Conservation (phyloP, 2,797 vertebrate species). For the Sciurus vulgaris region DNA sequence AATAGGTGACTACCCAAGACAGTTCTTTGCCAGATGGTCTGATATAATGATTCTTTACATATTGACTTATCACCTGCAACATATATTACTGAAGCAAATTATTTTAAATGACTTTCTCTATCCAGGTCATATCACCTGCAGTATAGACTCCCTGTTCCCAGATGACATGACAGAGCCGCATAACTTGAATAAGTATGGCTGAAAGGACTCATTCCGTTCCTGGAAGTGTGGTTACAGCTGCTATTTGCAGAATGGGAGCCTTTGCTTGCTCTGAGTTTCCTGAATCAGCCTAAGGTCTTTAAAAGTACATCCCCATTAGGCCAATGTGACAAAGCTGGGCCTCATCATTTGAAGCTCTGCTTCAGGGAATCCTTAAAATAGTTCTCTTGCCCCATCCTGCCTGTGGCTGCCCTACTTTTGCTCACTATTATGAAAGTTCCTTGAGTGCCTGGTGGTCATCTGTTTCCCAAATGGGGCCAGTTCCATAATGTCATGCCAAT, state of each 20-base stretch:
- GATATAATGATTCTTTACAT: neutral
- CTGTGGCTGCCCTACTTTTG: constrained; percentile 72
- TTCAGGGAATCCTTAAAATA: constrained; percentile 81
- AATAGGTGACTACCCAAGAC: neutral
- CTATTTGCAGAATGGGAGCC: constrained; percentile 41
- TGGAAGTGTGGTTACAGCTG: neutral
- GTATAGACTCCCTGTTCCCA: neutral
- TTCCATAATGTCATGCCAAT: constrained; percentile 28
- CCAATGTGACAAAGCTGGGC: constrained; percentile 51
- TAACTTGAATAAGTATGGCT: neutral
- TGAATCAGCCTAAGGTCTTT: constrained; percentile 66
- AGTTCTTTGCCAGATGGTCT: too few relatives aligned
- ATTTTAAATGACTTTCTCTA: constrained; percentile 16
- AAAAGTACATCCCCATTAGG: constrained; percentile 59
- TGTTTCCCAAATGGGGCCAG: constrained; percentile 37
- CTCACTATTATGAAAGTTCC: constrained; percentile 66
- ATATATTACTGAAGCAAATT: neutral
- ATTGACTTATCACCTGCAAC: neutral
- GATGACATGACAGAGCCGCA: neutral
- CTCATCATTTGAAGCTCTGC: constrained; percentile 67
- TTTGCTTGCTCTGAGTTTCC: constrained; percentile 38
- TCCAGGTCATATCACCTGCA: neutral
- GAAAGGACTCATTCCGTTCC: constrained; percentile 54
- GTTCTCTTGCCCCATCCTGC: constrained; percentile 37
- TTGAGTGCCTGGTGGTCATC: constrained; percentile 69